Percentiles rank a stretch among this genome's conserved stretches.
phyloP scores from a whole-genome alignment of 2,113 vertebrate genomes.

The Syrrhaptes paradoxus region DNA sequence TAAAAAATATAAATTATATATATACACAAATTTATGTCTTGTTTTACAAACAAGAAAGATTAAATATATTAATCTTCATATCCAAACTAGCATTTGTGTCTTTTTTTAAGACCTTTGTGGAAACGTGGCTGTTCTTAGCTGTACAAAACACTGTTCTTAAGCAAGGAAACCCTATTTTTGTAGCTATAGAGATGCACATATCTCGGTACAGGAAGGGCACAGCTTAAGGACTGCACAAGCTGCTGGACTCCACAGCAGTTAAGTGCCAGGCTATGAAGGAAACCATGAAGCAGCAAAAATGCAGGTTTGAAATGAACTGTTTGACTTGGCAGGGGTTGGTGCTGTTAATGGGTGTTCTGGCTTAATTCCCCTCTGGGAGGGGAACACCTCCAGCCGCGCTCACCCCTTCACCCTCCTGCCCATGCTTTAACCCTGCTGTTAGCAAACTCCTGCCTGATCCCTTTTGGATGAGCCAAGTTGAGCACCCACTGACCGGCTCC shows the following conservation, averaged over 20 bases:
- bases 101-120: background rate
- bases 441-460: background rate
- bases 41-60: conserved; percentile 73
- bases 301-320: background rate
- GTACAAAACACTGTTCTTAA: background rate
- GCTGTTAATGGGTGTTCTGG: background rate
- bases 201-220: background rate
- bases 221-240: background rate
- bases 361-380: background rate
- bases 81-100: conserved; percentile 28
- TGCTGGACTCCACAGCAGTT: background rate
- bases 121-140: background rate
- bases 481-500: background rate
- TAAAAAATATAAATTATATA: conserved; percentile 58
- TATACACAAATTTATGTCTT: conserved; percentile 70
- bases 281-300: background rate
- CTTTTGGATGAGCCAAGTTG: background rate
- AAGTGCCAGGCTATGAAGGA: background rate
- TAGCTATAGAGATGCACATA: background rate
- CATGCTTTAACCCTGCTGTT: background rate
- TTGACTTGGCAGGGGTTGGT: background rate
- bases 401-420: background rate
- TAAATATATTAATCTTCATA: conserved; percentile 73
- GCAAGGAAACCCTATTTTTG: background rate
- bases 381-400: background rate